These are phyloP conservation scores for Pissodes strobi DNA, from an alignment of 1,140 invertebrate species.

Conservation along the genomic window DNA sequence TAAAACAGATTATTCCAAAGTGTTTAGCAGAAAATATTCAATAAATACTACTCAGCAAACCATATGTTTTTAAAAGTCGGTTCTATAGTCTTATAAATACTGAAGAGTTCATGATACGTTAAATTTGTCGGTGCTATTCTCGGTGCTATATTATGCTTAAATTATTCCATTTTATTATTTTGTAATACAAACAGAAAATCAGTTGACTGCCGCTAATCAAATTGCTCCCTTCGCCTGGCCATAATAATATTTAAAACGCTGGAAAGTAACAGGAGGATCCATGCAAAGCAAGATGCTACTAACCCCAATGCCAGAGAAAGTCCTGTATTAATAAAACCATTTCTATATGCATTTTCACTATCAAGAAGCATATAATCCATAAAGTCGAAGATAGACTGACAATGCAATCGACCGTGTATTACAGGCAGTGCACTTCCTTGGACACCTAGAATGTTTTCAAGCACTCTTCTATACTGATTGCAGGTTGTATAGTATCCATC, in stretches of 20 bases:
- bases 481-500: slow-evolving; percentile 63
- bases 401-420: slow-evolving; percentile 60
- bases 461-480: slow-evolving; percentile 57
- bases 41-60: too few species aligned
- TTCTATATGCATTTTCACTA: slow-evolving; percentile 54
- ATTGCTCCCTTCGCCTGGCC: slow-evolving; percentile 42
- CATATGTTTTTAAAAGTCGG: too few species aligned
- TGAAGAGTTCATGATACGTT: too few species aligned
- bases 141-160: too few species aligned
- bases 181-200: too few species aligned
- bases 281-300: slow-evolving; percentile 56
- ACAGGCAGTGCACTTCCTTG: slow-evolving; percentile 56
- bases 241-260: slow-evolving; percentile 56
- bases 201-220: too few species aligned
- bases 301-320: slow-evolving; percentile 58
- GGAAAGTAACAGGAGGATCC: slow-evolving; percentile 53
- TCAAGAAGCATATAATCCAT: slow-evolving; percentile 66
- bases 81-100: too few species aligned
- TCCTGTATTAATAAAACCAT: slow-evolving; percentile 60
- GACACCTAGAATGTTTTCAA: slow-evolving; percentile 56
- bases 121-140: too few species aligned
- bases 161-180: too few species aligned
- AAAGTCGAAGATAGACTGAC: slow-evolving; percentile 63
- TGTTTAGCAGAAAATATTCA: too few species aligned
- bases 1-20: too few species aligned